phyloP scores from a whole-genome alignment of 2,113 vertebrate species.

The Vidua chalybeata region DNA sequence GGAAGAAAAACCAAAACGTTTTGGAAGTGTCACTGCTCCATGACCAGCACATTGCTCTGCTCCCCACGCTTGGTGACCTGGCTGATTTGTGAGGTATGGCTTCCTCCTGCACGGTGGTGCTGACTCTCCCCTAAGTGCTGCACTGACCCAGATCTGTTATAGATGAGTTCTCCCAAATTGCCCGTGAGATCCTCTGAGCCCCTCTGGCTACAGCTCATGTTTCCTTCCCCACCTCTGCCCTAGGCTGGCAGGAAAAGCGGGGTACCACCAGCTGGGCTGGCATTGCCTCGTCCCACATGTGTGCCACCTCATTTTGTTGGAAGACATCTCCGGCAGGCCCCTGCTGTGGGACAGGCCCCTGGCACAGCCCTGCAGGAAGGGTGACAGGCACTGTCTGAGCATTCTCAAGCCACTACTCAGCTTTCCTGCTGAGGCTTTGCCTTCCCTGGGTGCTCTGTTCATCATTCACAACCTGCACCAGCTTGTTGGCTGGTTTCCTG shows the following conservation, averaged over 20 bases:
- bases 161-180: not conserved
- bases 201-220: not conserved
- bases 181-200: not conserved
- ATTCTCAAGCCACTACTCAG: not conserved
- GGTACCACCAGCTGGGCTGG: not conserved
- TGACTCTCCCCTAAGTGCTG: not conserved
- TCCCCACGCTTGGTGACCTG: fast-evolving
- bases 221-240: not conserved
- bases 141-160: not conserved
- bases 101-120: not conserved
- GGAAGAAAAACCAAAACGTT: not conserved
- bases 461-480: not conserved
- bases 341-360: fast-evolving
- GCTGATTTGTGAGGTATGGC: not conserved
- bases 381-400: not conserved
- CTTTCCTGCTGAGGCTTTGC: not conserved
- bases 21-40: not conserved
- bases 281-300: fast-evolving
- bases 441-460: not conserved
- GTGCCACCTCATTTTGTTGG: fast-evolving
- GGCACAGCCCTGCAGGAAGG: not conserved
- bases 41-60: fast-evolving
- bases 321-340: not conserved
- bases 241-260: not conserved
- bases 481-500: not conserved